Percentiles rank a stretch among this genome's conserved stretches.
These are phyloP conservation scores for Tridacna gigas DNA, from an alignment of 2,888 invertebrate species.

Conservation along the genomic window DNA sequence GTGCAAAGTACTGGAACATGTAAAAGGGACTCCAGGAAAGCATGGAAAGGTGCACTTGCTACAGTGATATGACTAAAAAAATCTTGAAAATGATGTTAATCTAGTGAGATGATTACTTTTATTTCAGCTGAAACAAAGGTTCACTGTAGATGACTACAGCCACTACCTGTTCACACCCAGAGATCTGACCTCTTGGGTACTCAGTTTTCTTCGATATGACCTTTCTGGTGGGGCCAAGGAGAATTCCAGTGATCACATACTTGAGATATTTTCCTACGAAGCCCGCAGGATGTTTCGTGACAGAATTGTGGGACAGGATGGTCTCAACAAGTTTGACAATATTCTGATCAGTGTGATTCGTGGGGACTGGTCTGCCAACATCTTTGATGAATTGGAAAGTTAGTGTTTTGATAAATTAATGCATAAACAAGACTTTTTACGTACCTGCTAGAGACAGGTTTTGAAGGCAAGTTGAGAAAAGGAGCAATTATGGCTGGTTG, in stretches of 20 bases:
- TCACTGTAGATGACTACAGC: conserved; percentile 87
- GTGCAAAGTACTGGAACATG: no score
- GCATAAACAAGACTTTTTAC: no score
- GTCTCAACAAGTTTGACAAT: conserved; percentile 88
- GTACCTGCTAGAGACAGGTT: no score
- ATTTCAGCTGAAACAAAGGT: conserved; percentile 85
- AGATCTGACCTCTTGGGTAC: conserved; percentile 91
- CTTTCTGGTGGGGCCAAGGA: conserved; percentile 78
- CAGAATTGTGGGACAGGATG: conserved; percentile 89
- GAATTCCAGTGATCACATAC: conserved; percentile 80
- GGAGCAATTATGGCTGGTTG: no score
- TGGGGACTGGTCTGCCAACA: conserved; percentile 84
- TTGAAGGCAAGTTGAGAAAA: no score
- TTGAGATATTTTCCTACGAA: conserved; percentile 91
- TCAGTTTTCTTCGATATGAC: conserved; percentile 89
- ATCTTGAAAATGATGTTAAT: no score
- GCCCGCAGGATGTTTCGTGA: conserved; percentile 91
- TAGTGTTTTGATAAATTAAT: background rate
- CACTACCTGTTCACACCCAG: conserved; percentile 92
- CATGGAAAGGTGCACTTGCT: no score
- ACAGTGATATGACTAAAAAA: no score
- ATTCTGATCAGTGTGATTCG: conserved; percentile 87
- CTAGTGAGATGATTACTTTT: no score
- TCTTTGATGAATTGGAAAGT: conserved; percentile 74
- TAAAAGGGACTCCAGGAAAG: no score